phyloP scores from a whole-genome alignment of 1,140 invertebrate genomes.

The Macrobrachium nipponense region DNA sequence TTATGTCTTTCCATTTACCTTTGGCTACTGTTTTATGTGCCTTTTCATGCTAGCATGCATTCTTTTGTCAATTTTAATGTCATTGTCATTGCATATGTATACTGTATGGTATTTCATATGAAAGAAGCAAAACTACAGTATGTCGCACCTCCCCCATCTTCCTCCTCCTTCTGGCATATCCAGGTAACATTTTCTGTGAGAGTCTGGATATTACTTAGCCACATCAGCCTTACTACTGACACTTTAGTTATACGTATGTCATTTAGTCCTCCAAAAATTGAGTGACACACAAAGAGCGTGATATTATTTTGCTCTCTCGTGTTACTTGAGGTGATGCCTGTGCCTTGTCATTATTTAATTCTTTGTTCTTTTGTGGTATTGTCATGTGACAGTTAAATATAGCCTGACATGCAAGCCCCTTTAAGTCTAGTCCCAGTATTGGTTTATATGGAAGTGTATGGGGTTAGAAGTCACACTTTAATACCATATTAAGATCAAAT shows the following conservation, averaged over 20 bases:
- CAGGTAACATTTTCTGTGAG: no score
- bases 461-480: constrained; percentile 26
- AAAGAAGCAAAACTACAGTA: constrained; percentile 22
- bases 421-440: constrained; percentile 52
- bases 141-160: no score
- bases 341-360: constrained; percentile 44
- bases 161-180: no score
- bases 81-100: constrained; percentile 27
- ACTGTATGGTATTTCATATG: constrained; percentile 8
- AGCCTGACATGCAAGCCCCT: constrained; percentile 24
- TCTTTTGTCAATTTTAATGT: constrained; percentile 55
- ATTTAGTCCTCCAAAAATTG: constrained; percentile 9
- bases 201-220: no score
- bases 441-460: constrained; percentile 19
- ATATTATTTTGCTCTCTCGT: constrained; percentile 23
- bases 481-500: not conserved
- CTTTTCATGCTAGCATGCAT: constrained; percentile 57
- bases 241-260: constrained; percentile 1
- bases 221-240: not conserved
- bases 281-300: not conserved
- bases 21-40: constrained; percentile 56
- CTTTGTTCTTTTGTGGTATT: constrained; percentile 2
- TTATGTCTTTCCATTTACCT: constrained; percentile 25
- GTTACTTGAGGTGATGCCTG: constrained; percentile 56
- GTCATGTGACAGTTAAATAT: not conserved